Conservation (phyloP, 2,113 vertebrate genomes). For the Oceanites oceanicus region DNA sequence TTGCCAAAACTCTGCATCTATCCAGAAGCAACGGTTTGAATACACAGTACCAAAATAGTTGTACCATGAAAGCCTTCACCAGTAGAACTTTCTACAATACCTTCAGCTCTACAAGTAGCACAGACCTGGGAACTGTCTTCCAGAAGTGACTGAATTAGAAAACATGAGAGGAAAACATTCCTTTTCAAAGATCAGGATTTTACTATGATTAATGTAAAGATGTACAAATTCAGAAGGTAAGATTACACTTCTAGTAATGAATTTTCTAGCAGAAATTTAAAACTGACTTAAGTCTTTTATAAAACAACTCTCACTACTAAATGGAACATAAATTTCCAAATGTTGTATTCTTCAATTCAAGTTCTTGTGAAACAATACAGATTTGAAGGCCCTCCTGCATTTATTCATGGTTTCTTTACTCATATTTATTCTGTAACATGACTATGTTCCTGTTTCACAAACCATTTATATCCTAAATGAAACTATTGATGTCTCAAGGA, state of each 20-base stretch:
- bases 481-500: not conserved
- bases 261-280: not conserved
- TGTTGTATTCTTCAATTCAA: not conserved
- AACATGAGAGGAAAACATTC: rapidly evolving
- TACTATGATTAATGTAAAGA: not conserved
- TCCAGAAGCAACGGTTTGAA: not conserved
- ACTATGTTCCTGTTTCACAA: not conserved
- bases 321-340: not conserved
- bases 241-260: not conserved
- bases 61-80: not conserved
- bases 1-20: not conserved
- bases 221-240: not conserved
- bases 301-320: not conserved
- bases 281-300: not conserved
- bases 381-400: not conserved
- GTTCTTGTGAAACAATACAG: not conserved
- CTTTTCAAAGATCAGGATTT: not conserved
- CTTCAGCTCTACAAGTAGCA: not conserved
- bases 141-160: not conserved
- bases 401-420: not conserved
- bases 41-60: not conserved
- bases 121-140: not conserved
- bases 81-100: not conserved
- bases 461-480: not conserved
- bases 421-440: not conserved